Evolutionary conservation across 2,888 invertebrate genomes (phyloP).

Genomic region (Agrochola litura): DNA sequence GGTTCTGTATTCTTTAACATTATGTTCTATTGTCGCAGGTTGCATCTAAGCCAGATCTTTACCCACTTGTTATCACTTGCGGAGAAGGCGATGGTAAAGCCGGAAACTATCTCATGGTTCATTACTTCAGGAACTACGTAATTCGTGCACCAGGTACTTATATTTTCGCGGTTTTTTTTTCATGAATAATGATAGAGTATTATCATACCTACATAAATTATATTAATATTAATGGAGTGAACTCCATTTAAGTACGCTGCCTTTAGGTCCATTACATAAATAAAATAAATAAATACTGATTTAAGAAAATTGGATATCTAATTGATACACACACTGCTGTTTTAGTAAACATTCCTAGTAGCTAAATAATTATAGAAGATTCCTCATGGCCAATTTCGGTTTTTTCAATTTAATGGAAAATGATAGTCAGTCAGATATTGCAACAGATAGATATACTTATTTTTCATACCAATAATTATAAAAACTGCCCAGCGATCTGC

Average conservation of each 20-base stretch:
- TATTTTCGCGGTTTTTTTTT: neutral
- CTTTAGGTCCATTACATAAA: neutral
- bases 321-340: neutral
- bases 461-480: neutral
- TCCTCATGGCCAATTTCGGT: neutral
- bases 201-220: no score
- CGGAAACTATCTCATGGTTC: slow-evolving; percentile 95
- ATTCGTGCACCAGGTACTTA: slow-evolving; percentile 92
- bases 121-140: slow-evolving; percentile 93
- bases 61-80: slow-evolving; percentile 95
- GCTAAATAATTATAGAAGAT: neutral
- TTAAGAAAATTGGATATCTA: no score
- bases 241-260: no score
- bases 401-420: neutral
- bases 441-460: neutral
- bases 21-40: slow-evolving; percentile 89
- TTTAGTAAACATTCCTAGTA: neutral
- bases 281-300: no score
- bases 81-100: slow-evolving; percentile 93
- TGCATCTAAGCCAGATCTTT: slow-evolving; percentile 96
- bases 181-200: no score
- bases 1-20: neutral
- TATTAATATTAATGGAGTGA: no score
- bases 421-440: neutral
- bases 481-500: slow-evolving; percentile 2